Conservation (phyloP, 2,113 vertebrate genomes). For the Tauraco erythrolophus region DNA sequence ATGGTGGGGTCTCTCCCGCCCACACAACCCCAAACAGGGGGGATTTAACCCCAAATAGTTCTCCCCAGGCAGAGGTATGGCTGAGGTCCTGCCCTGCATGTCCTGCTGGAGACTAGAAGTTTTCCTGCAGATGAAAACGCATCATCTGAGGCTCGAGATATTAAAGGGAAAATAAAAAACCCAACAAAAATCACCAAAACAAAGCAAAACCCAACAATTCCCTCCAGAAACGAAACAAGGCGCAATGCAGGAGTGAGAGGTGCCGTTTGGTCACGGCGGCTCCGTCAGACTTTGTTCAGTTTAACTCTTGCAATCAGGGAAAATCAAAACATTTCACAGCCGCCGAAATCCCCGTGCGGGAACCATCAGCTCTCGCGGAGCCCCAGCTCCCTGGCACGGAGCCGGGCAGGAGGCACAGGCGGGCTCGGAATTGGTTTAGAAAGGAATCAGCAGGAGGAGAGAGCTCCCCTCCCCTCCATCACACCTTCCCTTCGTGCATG, state of each 20-base stretch:
- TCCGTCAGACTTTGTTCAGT: neutral
- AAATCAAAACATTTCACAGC: neutral
- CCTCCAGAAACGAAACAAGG: neutral
- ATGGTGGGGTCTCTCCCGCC: accelerated
- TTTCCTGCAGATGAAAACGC: neutral
- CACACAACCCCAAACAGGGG: neutral
- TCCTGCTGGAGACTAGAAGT: accelerated
- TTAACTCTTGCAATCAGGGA: neutral
- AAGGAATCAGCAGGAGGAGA: neutral
- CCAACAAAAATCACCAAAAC: neutral
- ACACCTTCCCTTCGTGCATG: accelerated
- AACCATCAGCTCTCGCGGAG: neutral
- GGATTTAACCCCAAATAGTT: neutral
- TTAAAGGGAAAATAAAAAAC: neutral
- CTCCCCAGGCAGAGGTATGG: accelerated
- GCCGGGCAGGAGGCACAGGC: neutral
- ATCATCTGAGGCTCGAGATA: accelerated
- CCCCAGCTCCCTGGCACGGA: accelerated
- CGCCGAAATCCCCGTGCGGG: accelerated
- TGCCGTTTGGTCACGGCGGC: accelerated
- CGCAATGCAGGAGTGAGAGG: neutral
- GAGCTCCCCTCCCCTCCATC: neutral
- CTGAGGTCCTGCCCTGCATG: neutral
- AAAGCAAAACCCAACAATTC: neutral
- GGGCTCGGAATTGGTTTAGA: neutral